Percentiles rank a stretch among this genome's conserved stretches.
Evolutionary conservation across 2,888 invertebrate genomes (phyloP).

Genomic region (Crocallis elinguaria): DNA sequence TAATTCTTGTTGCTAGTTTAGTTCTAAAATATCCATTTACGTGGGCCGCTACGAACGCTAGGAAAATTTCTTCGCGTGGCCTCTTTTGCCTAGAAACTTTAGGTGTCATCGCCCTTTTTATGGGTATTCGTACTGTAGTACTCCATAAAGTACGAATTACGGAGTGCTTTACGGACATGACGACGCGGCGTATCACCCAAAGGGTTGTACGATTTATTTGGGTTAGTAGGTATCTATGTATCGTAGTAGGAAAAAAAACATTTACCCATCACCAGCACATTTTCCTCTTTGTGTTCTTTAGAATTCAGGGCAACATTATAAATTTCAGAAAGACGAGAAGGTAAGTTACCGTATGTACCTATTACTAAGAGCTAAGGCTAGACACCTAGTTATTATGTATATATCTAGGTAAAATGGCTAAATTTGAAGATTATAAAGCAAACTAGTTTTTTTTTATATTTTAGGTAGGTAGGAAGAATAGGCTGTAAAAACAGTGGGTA

Average conservation of each 20-base stretch:
- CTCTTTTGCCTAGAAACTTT: neutral
- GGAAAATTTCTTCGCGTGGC: neutral
- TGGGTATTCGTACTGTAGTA: neutral
- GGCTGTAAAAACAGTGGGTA: too few relatives aligned
- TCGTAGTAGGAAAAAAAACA: neutral
- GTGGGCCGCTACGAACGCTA: too few relatives aligned
- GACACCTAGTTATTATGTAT: too few relatives aligned
- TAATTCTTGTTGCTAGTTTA: slow-evolving; percentile 1
- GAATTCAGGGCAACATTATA: neutral
- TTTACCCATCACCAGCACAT: too few relatives aligned
- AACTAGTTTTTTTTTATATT: too few relatives aligned
- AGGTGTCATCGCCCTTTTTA: neutral
- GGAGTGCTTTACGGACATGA: neutral
- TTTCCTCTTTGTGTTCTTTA: neutral
- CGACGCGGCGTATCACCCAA: neutral
- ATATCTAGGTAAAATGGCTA: too few relatives aligned
- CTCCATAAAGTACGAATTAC: too few relatives aligned
- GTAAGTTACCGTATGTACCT: too few relatives aligned
- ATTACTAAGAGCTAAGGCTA: too few relatives aligned
- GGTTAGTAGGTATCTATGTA: neutral
- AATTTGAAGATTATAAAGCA: too few relatives aligned
- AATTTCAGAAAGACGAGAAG: too few relatives aligned
- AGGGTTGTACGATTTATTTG: neutral
- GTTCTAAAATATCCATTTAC: neutral
- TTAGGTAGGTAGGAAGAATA: too few relatives aligned